A percentile compares a stretch with the other conserved stretches of the same genome.
These are phyloP conservation scores for Criorhina ranunculi DNA, from an alignment of 2,888 invertebrate species.

Conservation along the genomic window DNA sequence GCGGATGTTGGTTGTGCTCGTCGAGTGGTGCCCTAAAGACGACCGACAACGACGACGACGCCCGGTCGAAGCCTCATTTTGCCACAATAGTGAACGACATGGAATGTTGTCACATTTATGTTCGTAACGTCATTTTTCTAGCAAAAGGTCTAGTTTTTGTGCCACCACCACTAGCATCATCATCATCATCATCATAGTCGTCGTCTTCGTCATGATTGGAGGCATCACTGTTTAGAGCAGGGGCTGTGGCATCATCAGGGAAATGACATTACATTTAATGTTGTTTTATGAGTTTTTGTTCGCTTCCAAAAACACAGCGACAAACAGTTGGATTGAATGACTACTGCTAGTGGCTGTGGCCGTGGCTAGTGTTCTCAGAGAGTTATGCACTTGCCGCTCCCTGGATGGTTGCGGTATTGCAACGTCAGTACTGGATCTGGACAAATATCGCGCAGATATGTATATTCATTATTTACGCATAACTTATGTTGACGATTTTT, in stretches of 20 bases:
- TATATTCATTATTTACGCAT: conserved; percentile 72
- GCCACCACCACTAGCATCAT: conserved; percentile 36
- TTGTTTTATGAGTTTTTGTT: conserved; percentile 78
- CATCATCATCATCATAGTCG: conserved; percentile 13
- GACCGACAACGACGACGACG: neutral
- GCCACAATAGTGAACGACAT: conserved; percentile 73
- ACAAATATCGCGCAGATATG: conserved; percentile 64
- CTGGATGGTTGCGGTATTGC: conserved; percentile 46
- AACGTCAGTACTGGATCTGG: conserved; percentile 35
- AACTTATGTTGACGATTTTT: conserved; percentile 61
- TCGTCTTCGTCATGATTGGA: neutral
- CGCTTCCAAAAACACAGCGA: conserved; percentile 60
- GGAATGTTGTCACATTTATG: conserved; percentile 79
- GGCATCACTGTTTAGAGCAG: neutral
- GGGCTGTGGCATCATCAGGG: conserved; percentile 60
- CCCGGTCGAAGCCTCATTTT: conserved; percentile 46
- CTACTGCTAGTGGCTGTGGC: conserved; percentile 12
- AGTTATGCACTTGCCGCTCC: conserved; percentile 61
- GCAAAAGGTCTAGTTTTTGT: conserved; percentile 78
- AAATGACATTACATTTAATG: conserved; percentile 78
- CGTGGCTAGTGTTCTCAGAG: conserved; percentile 31
- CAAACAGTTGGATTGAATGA: conserved; percentile 49
- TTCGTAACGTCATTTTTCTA: conserved; percentile 77
- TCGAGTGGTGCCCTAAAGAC: conserved; percentile 46
- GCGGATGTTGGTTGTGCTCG: conserved; percentile 40